These are phyloP conservation scores for Drosophila suzukii DNA, from an alignment of 1,140 invertebrate species.

Conservation along the genomic window DNA sequence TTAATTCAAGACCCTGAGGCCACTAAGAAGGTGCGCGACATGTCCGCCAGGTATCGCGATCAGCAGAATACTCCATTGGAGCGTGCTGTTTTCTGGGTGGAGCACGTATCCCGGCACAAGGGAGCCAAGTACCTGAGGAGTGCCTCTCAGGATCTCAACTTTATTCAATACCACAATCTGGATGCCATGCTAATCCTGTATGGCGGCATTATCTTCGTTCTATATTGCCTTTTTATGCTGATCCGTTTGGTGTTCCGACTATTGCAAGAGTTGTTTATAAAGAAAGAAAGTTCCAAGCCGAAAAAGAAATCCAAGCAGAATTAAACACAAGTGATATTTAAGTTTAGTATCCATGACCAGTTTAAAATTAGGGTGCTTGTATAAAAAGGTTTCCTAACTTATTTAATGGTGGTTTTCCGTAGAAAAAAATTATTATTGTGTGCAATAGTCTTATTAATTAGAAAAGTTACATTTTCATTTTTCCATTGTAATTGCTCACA, in stretches of 20 bases:
- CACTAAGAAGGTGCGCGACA: conserved; percentile 83
- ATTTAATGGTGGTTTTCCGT: too few species aligned
- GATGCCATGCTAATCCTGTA: conserved; percentile 84
- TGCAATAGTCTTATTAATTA: too few species aligned
- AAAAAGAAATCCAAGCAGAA: conserved; percentile 24
- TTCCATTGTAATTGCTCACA: background rate
- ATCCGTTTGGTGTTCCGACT: conserved; percentile 36
- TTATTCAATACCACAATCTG: conserved; percentile 86
- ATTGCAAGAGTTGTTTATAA: conserved; percentile 46
- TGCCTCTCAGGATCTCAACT: conserved; percentile 85
- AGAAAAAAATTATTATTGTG: too few species aligned
- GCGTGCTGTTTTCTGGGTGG: conserved; percentile 89
- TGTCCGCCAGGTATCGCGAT: conserved; percentile 88
- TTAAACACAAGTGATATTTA: conserved; percentile 2
- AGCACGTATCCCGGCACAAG: conserved; percentile 88
- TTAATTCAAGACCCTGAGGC: conserved; percentile 64
- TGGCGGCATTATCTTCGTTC: conserved; percentile 60
- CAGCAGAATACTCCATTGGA: conserved; percentile 87
- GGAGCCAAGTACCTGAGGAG: conserved; percentile 85
- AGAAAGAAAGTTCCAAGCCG: background rate
- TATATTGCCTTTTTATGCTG: conserved; percentile 40
- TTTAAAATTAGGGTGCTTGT: background rate
- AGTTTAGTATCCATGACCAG: background rate
- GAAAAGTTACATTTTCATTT: background rate
- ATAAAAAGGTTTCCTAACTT: too few species aligned